Evolutionary conservation across 2,888 invertebrate species (phyloP), one percentile per base, ranked within the genome.

Genomic region (Drosophila meridionalis): DNA sequence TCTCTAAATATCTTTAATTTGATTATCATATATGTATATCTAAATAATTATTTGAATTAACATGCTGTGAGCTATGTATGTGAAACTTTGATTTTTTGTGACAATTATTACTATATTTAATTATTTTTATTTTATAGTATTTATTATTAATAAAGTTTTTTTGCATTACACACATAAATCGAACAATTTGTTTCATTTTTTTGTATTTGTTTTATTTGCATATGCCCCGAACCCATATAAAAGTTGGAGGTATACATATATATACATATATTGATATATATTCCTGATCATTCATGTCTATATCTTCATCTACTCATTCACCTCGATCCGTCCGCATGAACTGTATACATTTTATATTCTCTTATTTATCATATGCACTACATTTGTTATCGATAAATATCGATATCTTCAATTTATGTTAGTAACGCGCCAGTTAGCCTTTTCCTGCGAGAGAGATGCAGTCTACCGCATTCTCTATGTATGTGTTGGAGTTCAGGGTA

Each of bases 71-170:
- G 85, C 85, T 87, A 81, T 76, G 82, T 82, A 83, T 87, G 87
- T 84, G 82, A 84, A 84, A 80, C 64, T 71, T 82, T 76, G 45
- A 80, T 77, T 77, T 71, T 80, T 79, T 80, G 65, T 79, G 73
- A 79, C 76, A 76, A 79, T 77, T 70, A 78, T 75, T 76, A 77
- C 73, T 69, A 72, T 75, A 75, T 65, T 69, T 69, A 78, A 77
- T 66, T 68, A 72, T 79, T 75, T 61, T 83, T 76, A 82, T 88
- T 76, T 78, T 43, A 57, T 81, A 82, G 77, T 89, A 87, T 89
- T 87, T 88, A 88, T 87, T 88, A 88, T 87, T 84, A 86, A 88
- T 87, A 88, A 85, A 85, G 85, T 80, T 87, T 87, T 86, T 83
- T 88, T 84, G 77, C 80, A 84, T 80, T 73, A 66, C 75, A 77